Evolutionary conservation across 2,797 vertebrate species (phyloP).

Genomic region (Melanotaenia trifasciata): DNA sequence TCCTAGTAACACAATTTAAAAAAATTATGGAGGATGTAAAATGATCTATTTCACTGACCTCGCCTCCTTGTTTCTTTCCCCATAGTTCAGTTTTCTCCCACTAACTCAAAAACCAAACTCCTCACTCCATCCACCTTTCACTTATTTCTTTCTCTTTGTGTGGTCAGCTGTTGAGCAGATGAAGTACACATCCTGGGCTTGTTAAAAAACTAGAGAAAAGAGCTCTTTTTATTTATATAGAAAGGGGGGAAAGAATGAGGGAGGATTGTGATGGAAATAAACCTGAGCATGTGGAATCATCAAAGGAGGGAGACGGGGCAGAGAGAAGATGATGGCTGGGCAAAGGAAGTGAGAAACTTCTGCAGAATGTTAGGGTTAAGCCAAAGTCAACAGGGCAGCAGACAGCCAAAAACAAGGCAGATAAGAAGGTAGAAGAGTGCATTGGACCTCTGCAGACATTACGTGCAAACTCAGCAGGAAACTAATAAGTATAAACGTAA

Average conservation of each 20-base stretch:
- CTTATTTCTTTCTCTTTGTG: constrained; percentile 24
- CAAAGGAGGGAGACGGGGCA: constrained; percentile 13
- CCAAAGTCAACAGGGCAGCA: constrained; percentile 65
- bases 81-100: constrained; percentile 21
- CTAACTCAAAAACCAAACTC: constrained; percentile 17
- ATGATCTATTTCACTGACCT: constrained; percentile 50
- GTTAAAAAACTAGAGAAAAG: constrained; percentile 33
- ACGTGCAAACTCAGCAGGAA: constrained; percentile 11
- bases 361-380: constrained; percentile 39
- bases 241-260: background rate
- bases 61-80: constrained; percentile 10
- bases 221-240: background rate
- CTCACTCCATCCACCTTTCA: constrained; percentile 25
- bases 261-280: constrained; percentile 32
- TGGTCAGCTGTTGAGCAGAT: constrained; percentile 66
- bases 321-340: constrained; percentile 10
- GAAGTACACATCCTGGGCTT: constrained; percentile 46
- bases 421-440: constrained; percentile 19
- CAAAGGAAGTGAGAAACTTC: constrained; percentile 15
- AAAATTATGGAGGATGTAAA: constrained; percentile 49
- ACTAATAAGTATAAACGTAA: constrained; percentile 18
- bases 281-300: constrained; percentile 34
- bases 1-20: constrained; percentile 2
- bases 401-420: constrained; percentile 35
- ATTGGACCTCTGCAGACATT: background rate